Percentiles rank a stretch among this genome's conserved stretches.
These are phyloP conservation scores for Neodiprion virginianus DNA, from an alignment of 1,140 invertebrate species.

Conservation along the genomic window DNA sequence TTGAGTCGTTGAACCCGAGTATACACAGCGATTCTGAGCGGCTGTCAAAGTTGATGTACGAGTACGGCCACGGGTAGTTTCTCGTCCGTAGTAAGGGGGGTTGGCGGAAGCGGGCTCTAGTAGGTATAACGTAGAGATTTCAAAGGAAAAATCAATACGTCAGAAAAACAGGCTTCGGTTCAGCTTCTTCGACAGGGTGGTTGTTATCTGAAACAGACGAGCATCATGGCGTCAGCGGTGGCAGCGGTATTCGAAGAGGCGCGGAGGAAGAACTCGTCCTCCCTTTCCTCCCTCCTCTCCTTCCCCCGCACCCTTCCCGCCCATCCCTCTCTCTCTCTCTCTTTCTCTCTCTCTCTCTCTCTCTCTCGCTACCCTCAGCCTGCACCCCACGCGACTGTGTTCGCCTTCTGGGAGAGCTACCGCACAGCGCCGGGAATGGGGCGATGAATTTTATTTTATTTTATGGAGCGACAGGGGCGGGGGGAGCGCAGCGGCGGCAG, in stretches of 20 bases:
- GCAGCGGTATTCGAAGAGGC: conserved; percentile 2
- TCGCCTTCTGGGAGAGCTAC: conserved; percentile 4
- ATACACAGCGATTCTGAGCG: background rate
- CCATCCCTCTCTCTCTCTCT: background rate
- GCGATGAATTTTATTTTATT: conserved; percentile 52
- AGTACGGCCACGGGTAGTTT: background rate
- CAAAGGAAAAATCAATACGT: conserved; percentile 30
- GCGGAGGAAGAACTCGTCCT: background rate
- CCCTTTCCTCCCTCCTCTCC: background rate
- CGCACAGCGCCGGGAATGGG: conserved; percentile 18
- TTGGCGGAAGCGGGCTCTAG: background rate
- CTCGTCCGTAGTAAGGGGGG: background rate
- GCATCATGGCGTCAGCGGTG: conserved; percentile 30
- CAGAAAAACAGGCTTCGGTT: conserved; percentile 16
- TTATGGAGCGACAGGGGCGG: conserved; percentile 57
- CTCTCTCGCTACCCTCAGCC: no score
- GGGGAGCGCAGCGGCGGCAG: conserved; percentile 37
- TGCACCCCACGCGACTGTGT: conserved; percentile 3
- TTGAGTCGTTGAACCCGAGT: no score
- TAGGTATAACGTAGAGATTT: conserved; percentile 19
- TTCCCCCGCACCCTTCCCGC: background rate
- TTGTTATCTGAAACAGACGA: conserved; percentile 44
- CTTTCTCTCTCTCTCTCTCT: no score
- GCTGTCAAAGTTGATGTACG: conserved; percentile 4
- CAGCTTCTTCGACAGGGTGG: conserved; percentile 2